Percentiles rank a stretch among this genome's conserved stretches.
Conservation (phyloP, 2,888 invertebrate species). For the Lasiommata megera region DNA sequence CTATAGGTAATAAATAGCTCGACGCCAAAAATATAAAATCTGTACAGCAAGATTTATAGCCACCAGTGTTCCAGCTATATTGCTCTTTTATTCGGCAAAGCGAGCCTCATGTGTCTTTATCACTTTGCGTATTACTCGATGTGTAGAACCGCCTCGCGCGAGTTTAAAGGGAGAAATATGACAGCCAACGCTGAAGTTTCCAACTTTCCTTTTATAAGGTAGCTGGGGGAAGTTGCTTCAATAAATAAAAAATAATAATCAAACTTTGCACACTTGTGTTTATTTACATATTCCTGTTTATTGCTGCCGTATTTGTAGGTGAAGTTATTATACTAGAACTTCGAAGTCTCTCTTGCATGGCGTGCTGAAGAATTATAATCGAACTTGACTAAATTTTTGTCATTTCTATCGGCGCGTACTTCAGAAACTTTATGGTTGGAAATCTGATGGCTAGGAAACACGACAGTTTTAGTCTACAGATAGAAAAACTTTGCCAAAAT, state of each 20-base stretch:
- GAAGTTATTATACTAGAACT: not conserved
- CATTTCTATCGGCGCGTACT: not conserved
- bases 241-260: constrained; percentile 24
- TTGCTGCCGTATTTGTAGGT: not conserved
- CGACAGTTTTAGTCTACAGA: too few relatives aligned
- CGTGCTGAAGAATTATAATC: not conserved
- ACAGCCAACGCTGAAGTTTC: constrained; percentile 23
- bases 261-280: constrained; percentile 1
- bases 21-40: too few relatives aligned
- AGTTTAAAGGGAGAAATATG: constrained; percentile 19
- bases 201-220: constrained; percentile 32
- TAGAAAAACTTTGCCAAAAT: too few relatives aligned
- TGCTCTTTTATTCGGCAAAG: not conserved
- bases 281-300: not conserved
- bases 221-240: constrained; percentile 18
- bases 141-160: constrained; percentile 9
- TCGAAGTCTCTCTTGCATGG: too few relatives aligned
- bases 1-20: too few relatives aligned
- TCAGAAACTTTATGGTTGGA: too few relatives aligned
- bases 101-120: not conserved
- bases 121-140: constrained; percentile 1
- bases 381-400: not conserved
- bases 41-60: not conserved
- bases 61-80: constrained; percentile 2
- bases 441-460: too few relatives aligned